Evolutionary conservation across 2,797 vertebrate species (phyloP).

Genomic region (Microhierax caerulescens): DNA sequence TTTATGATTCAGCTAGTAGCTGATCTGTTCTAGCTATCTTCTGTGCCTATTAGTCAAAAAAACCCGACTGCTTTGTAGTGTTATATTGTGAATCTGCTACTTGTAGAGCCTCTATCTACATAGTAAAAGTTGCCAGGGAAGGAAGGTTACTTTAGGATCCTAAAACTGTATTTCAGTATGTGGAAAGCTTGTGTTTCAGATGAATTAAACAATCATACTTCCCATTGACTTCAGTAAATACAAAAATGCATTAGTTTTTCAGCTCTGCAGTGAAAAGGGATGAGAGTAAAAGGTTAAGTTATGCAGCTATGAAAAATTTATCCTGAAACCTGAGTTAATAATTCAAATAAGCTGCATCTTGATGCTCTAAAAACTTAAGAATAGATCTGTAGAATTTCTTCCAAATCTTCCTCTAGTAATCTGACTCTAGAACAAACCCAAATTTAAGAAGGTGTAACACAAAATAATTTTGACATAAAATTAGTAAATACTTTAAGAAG

Average conservation of each 20-base stretch:
- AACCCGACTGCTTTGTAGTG: not conserved
- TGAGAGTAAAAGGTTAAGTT: not conserved
- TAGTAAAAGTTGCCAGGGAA: not conserved
- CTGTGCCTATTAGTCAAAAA: not conserved
- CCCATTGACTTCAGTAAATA: not conserved
- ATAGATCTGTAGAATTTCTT: not conserved
- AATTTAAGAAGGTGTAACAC: not conserved
- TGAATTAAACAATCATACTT: not conserved
- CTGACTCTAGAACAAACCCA: not conserved
- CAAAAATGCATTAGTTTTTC: not conserved
- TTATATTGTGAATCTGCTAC: not conserved
- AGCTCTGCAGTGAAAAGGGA: not conserved
- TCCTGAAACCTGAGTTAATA: not conserved
- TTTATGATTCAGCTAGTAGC: not conserved
- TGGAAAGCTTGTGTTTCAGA: not conserved
- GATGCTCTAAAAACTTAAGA: not conserved
- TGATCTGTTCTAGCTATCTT: not conserved
- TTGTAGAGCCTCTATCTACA: not conserved
- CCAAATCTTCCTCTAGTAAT: not conserved
- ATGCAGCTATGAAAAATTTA: not conserved
- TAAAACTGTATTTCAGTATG: not conserved
- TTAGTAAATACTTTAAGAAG: not conserved
- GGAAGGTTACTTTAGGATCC: not conserved
- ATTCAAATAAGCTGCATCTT: not conserved
- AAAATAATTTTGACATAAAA: not conserved